phyloP scores from a whole-genome alignment of 2,797 vertebrate species.

The Urophycis tenuis region DNA sequence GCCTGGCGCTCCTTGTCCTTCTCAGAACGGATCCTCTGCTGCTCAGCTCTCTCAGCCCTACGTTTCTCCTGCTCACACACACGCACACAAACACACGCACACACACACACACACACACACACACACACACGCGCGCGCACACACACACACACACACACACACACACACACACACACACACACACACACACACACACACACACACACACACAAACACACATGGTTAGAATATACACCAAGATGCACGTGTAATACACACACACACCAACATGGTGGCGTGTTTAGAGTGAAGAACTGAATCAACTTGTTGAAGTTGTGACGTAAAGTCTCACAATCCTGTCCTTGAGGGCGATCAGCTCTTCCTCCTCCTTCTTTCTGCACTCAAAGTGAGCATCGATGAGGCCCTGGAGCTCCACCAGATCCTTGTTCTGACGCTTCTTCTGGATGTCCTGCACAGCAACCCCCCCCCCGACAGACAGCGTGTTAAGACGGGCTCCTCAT shows the following conservation, averaged over 20 bases:
- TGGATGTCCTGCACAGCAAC: constrained; percentile 83
- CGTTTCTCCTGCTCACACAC: constrained; percentile 84
- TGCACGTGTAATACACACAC: neutral
- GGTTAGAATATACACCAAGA: neutral
- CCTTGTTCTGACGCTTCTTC: constrained; percentile 98
- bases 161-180: neutral
- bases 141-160: neutral
- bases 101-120: neutral
- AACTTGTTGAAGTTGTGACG: neutral
- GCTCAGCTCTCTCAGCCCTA: constrained; percentile 88
- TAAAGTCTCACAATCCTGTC: constrained; percentile 85
- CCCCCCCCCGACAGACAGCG: neutral
- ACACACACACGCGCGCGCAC: neutral
- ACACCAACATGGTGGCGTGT: neutral
- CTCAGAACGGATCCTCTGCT: constrained; percentile 87
- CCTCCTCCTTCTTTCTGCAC: constrained; percentile 90
- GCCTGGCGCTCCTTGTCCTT: constrained; percentile 94
- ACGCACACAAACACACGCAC: neutral
- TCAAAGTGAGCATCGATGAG: constrained; percentile 96
- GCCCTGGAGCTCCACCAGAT: constrained; percentile 87
- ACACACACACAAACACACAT: neutral
- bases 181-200: neutral
- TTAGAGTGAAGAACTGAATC: neutral
- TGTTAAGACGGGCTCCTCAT: neutral
- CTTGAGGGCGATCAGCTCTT: constrained; percentile 89